phyloP scores from a whole-genome alignment of 92 coral and sea anemone species.

The Muricea muricata region DNA sequence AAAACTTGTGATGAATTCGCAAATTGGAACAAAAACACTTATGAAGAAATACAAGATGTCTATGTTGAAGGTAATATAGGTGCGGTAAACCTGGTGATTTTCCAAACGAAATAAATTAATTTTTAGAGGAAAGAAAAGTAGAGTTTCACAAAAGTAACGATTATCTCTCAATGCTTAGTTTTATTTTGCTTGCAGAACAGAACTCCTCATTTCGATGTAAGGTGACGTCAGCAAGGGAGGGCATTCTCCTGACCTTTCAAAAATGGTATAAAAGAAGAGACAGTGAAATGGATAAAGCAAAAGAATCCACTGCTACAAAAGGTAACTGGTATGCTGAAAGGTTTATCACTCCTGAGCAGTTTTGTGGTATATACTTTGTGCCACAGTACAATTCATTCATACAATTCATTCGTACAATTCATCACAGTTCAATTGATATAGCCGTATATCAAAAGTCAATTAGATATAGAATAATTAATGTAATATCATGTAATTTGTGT shows the following conservation, averaged over 20 bases:
- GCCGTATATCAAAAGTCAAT: too few species aligned
- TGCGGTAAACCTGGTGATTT: too few species aligned
- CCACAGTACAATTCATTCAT: too few species aligned
- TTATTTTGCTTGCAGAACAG: neutral
- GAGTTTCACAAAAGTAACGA: too few species aligned
- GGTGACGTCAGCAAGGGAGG: slow-evolving; percentile 10
- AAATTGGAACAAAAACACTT: neutral
- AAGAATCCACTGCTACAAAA: neutral
- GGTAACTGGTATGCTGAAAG: too few species aligned
- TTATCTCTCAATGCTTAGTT: too few species aligned
- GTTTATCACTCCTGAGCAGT: too few species aligned
- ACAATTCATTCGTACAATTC: too few species aligned
- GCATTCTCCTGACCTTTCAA: slow-evolving; percentile 18
- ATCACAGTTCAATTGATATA: too few species aligned
- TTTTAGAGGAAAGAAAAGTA: too few species aligned
- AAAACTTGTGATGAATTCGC: slow-evolving; percentile 21
- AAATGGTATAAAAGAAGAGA: slow-evolving; percentile 32
- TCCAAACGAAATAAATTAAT: too few species aligned
- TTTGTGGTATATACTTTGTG: too few species aligned
- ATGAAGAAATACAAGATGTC: neutral
- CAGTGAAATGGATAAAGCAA: neutral
- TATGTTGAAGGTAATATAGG: neutral
- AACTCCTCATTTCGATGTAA: neutral
- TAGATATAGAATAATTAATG: neutral
- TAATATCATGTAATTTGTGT: neutral